phyloP scores from a whole-genome alignment of 2,797 vertebrate genomes.

The Emydoidea blandingii region DNA sequence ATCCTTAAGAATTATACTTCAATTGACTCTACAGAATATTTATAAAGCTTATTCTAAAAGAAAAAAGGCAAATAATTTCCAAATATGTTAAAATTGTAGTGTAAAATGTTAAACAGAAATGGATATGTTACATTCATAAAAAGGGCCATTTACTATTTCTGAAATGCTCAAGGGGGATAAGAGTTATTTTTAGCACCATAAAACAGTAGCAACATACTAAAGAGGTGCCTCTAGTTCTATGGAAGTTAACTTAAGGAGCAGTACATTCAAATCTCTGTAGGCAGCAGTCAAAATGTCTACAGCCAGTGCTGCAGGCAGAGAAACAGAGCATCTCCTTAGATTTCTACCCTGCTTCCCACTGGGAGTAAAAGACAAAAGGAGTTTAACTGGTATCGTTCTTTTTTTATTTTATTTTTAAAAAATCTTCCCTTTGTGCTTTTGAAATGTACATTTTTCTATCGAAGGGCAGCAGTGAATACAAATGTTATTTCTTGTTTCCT shows the following conservation, averaged over 20 bases:
- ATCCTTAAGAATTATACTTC: constrained; percentile 99
- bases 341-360: constrained; percentile 79
- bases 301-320: constrained; percentile 79
- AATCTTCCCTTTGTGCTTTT: constrained; percentile 82
- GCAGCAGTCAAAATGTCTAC: constrained; percentile 88
- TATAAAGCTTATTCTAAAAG: constrained; percentile 99
- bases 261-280: constrained; percentile 99
- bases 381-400: constrained; percentile 68
- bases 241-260: constrained; percentile 87
- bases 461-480: constrained; percentile 67
- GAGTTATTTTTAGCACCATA: constrained; percentile 93
- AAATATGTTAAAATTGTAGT: constrained; percentile 97
- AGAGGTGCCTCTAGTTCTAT: constrained; percentile 90
- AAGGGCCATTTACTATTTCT: constrained; percentile 83
- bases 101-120: constrained; percentile 97
- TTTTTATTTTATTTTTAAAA: constrained; percentile 45
- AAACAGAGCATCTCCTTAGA: constrained; percentile 79
- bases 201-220: constrained; percentile 94
- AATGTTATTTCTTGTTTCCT: constrained; percentile 49
- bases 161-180: constrained; percentile 79
- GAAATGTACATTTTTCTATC: constrained; percentile 63
- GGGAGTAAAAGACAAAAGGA: constrained; percentile 82
- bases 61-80: constrained; percentile 97
- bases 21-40: constrained; percentile 99
- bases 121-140: constrained; percentile 99